These are phyloP conservation scores for Halcyon leucocephala DNA, from an alignment of 2,797 vertebrate genomes.

Conservation along the genomic window DNA sequence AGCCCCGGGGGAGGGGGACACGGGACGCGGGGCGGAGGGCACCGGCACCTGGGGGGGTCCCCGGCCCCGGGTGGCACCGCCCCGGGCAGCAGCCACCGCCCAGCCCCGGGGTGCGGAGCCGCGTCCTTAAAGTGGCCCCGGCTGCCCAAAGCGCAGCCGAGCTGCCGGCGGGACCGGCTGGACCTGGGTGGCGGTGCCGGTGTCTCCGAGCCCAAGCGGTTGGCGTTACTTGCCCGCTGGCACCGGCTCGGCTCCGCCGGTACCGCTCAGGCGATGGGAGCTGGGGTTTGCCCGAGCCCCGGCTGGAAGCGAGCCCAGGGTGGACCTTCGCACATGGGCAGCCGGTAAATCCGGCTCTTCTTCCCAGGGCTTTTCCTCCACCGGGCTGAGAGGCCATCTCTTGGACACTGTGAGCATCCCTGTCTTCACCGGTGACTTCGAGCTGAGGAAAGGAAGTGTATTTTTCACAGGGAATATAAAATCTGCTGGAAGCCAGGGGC, in stretches of 20 bases:
- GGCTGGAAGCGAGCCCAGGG: not conserved
- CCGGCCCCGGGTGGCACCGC: not conserved
- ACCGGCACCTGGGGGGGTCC: not conserved
- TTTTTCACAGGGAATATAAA: not conserved
- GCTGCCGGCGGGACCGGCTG: not conserved
- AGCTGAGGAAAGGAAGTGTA: fast-evolving
- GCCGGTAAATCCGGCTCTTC: not conserved
- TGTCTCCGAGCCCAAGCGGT: not conserved
- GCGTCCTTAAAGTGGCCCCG: not conserved
- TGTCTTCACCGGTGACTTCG: fast-evolving
- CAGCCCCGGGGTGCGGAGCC: not conserved
- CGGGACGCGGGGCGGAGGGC: not conserved
- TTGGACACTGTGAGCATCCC: not conserved
- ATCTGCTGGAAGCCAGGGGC: not conserved
- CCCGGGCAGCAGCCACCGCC: not conserved
- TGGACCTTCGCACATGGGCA: fast-evolving
- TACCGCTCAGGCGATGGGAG: fast-evolving
- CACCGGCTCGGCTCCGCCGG: fast-evolving
- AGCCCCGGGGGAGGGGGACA: not conserved
- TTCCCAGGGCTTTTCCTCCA: not conserved
- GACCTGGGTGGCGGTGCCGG: not conserved
- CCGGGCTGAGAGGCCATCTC: fast-evolving
- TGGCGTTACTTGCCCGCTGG: not conserved
- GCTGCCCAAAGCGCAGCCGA: not conserved
- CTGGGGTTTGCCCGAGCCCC: not conserved